Conservation (phyloP, 2,797 vertebrate genomes). For the Ibycter americanus region DNA sequence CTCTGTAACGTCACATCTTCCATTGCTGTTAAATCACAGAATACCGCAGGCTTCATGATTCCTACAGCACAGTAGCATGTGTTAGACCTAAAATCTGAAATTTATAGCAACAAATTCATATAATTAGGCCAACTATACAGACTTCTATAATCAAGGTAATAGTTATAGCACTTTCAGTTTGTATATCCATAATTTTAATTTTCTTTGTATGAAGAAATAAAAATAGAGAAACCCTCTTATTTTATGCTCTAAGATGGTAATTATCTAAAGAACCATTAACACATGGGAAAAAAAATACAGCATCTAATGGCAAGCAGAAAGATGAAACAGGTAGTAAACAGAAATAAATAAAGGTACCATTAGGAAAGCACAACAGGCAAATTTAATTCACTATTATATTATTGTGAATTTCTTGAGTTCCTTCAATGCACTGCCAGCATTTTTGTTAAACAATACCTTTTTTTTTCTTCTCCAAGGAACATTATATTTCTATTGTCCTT, state of each 20-base stretch:
- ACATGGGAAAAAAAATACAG: neutral
- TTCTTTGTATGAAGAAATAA: neutral
- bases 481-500: constrained; percentile 22
- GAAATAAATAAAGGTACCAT: neutral
- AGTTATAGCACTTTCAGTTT: neutral
- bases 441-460: neutral
- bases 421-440: neutral
- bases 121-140: neutral
- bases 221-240: neutral
- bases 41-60: neutral
- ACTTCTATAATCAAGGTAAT: neutral
- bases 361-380: neutral
- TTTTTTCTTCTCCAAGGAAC: neutral
- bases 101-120: neutral
- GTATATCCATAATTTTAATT: neutral
- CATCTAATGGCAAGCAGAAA: neutral
- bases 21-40: neutral
- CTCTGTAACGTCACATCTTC: neutral
- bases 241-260: neutral
- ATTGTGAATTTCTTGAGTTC: neutral
- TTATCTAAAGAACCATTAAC: neutral
- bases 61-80: neutral
- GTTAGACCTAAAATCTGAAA: neutral
- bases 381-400: neutral
- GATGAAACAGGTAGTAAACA: neutral